Base-by-base conservation (phyloP, 2,888 invertebrate genomes). In the Cryptocephalus moraei region DNA sequence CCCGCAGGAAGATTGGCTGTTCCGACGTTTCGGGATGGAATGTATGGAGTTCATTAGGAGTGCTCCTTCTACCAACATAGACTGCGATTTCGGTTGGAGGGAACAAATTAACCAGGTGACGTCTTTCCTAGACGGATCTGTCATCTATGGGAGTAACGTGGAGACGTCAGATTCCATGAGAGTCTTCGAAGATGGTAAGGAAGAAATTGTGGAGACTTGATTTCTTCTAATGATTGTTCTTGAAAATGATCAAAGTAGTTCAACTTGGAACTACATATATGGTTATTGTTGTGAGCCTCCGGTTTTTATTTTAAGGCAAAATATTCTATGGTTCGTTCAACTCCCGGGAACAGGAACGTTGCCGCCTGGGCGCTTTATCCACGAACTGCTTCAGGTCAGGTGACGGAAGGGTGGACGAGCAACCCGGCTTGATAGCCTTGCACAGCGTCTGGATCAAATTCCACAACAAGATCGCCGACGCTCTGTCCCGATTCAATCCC, bases 21-120 rank as follows among this genome's bases (percentile, higher is more conserved):
- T 85, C 60, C 78, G 81, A 0, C 78, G 78, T 0, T 75, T 83
- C 22, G 84, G 84, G 1, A 79, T 88, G 1, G 75, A 79, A 1
- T 91, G 91, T 60, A 70, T 91, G 63, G 90, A 91, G 71, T 91
- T 91, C 64, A 75, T 88, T 13, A 75, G 91, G 1, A 89, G 89
- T 9, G 85, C 86, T 0, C 84, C 91, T 0, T 85, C 89, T 0
- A 86, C 90, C 1, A 74, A 83, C 3, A 80, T 85, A 40, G 84
- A 87, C 65, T 91, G 91, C 62, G 78, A 82, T 8, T 73, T 91
- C 10, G 90, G 91, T 9, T 86, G 86, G 74, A 74, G 91, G 1
- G 90, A 91, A 60, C 91, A 91, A 68, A 80, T 90, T 48, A 87
- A 90, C 66, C 90, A 90, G 65, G 81, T 86, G 4, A 89, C 91